A percentile compares a stretch with the other conserved stretches of the same genome.
phyloP scores from a whole-genome alignment of 2,888 invertebrate species.

The Agrochola lychnidis region DNA sequence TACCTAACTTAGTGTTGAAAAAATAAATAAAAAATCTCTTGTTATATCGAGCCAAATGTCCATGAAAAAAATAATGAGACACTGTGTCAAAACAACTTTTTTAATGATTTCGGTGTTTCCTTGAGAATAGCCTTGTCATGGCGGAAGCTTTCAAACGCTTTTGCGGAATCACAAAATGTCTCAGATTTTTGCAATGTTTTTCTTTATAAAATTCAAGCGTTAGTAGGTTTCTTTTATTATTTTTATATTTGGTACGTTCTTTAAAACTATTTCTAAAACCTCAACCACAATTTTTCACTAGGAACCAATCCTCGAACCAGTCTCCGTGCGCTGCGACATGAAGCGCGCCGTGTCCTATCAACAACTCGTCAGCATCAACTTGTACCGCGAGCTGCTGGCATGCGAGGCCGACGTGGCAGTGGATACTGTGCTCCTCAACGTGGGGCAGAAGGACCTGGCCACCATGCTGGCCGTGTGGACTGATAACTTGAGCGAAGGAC shows the following conservation, averaged over 20 bases:
- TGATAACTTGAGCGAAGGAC: constrained; percentile 92
- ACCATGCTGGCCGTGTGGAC: constrained; percentile 93
- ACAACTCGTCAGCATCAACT: constrained; percentile 69
- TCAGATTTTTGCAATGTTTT: neutral
- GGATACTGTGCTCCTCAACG: constrained; percentile 92
- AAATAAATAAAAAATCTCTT: neutral
- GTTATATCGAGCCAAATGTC: neutral
- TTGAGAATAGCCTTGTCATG: neutral
- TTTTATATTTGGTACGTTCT: neutral
- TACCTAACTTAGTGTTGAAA: no score
- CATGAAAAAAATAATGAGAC: no score
- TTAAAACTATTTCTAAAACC: neutral
- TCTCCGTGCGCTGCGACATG: constrained; percentile 93
- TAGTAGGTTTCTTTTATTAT: no score
- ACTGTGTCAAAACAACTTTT: neutral
- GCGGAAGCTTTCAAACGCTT: constrained; percentile 6
- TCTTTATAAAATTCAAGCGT: neutral
- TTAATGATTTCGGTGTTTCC: no score
- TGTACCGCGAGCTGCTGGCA: constrained; percentile 84
- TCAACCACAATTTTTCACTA: constrained; percentile 48
- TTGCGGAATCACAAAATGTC: neutral
- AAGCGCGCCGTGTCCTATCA: constrained; percentile 90
- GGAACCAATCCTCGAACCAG: constrained; percentile 94
- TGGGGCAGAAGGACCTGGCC: constrained; percentile 94
- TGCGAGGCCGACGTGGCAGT: constrained; percentile 92